Conservation (phyloP, 1,140 invertebrate genomes). For the Oryzaephilus surinamensis region DNA sequence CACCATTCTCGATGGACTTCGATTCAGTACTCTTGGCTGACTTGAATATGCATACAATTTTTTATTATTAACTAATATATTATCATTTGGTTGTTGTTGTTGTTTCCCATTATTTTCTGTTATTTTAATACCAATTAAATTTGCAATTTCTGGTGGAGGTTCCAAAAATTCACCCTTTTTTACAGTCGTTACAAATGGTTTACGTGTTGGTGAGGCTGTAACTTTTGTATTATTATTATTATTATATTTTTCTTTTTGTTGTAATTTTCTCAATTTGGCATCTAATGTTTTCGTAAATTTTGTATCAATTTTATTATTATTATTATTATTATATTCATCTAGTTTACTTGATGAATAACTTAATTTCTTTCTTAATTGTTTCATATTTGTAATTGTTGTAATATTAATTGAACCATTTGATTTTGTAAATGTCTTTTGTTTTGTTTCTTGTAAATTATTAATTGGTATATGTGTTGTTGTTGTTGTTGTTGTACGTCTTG, state of each 20-base stretch:
- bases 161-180: constrained; percentile 65
- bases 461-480: no score
- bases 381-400: constrained; percentile 16
- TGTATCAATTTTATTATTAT: constrained; percentile 30
- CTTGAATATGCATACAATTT: constrained; percentile 49
- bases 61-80: constrained; percentile 25
- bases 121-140: constrained; percentile 46
- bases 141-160: constrained; percentile 60
- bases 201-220: constrained; percentile 26
- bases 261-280: constrained; percentile 49
- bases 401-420: constrained; percentile 25
- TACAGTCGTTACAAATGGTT: constrained; percentile 65
- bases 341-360: constrained; percentile 38
- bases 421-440: constrained; percentile 29
- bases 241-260: constrained; percentile 41
- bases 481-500: constrained; percentile 30
- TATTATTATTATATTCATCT: constrained; percentile 26
- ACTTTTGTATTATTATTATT: constrained; percentile 35
- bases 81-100: constrained; percentile 31
- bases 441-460: constrained; percentile 30
- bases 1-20: constrained; percentile 12
- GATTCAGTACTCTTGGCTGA: constrained; percentile 42
- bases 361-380: constrained; percentile 27
- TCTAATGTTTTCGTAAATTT: constrained; percentile 54
- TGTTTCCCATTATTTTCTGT: constrained; percentile 33